Conservation (phyloP, 2,113 vertebrate species). For the Hypomesus transpacificus region DNA sequence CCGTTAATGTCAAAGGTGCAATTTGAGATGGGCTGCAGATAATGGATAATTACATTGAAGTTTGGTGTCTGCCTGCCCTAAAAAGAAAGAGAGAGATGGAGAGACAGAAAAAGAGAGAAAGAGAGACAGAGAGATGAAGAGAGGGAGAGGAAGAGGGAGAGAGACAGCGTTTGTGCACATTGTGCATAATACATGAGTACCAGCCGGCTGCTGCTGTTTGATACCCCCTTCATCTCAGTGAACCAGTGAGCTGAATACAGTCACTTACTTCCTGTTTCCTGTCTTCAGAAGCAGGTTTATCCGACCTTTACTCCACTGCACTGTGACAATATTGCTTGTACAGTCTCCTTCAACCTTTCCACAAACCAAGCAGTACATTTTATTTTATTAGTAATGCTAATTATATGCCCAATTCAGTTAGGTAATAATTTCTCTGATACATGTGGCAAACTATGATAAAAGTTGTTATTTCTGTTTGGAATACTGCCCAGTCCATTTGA, state of each 20-base stretch:
- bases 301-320: background rate
- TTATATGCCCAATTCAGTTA: no score
- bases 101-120: background rate
- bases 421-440: no score
- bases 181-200: constrained; percentile 34
- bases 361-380: no score
- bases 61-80: constrained; percentile 15
- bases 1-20: constrained; percentile 63
- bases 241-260: constrained; percentile 30
- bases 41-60: constrained; percentile 63
- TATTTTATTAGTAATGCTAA: no score
- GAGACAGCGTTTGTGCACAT: background rate
- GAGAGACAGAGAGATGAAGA: background rate
- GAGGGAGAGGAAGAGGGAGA: background rate
- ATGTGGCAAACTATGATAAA: no score
- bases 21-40: constrained; percentile 63
- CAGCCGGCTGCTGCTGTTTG: constrained; percentile 55
- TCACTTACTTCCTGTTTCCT: constrained; percentile 1
- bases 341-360: no score
- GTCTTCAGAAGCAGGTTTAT: background rate
- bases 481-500: constrained; percentile 27
- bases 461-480: background rate
- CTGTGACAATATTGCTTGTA: no score
- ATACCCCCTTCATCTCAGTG: constrained; percentile 33
- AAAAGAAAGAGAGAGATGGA: background rate